Base-by-base conservation (phyloP, 2,888 invertebrate species). In the Cordilura impudica region DNA sequence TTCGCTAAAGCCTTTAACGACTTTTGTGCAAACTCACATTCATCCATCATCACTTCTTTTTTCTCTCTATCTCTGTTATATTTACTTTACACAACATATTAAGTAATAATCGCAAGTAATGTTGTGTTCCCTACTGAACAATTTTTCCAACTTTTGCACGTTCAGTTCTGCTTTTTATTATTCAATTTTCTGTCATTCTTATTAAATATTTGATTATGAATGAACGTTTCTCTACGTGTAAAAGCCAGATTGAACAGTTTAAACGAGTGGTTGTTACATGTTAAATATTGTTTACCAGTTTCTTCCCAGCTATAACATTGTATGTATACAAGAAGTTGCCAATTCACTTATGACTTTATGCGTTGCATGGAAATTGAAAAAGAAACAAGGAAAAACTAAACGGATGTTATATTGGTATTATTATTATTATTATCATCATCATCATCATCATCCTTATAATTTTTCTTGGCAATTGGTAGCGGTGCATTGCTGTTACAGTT, bases 171-270 rank as follows among this genome's bases (percentile, higher is more conserved):
- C 49, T 47, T 70, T 31, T 72, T 72, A 23, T 35, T 56, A 70
- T 65, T 73, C 60, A 70, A 74, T 74, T 70, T 60, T 29, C 73
- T 74, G 78, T 47, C 61, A 63, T 71, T 74, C 31, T 74, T 79
- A 70, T 71, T 54, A 75, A 65, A 74, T 61, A 65, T 66, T 61
- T 79, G 75, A 67, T 75, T 75, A 72, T 63, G 71, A 79, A 63
- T 72, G 63, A 75, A 66, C 43, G 51, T 53, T 79, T 54, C 73
- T 19, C 43, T 63, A 79, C 79, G 63, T 75, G 79, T 63, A 63
- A 53, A 54, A 23, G 26, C 8, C 61, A 18, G 16, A n/a, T n/a
- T n/a, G n/a, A n/a, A n/a, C n/a, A n/a, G n/a, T n/a, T n/a, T 47
- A 39, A 67, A 66, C 49, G 66, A 56, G 29, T 29, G 54, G 51